Evolutionary conservation across 2,888 invertebrate genomes (phyloP), one percentile per base, ranked within the genome.

Genomic region (Torymus aiolomorphi): DNA sequence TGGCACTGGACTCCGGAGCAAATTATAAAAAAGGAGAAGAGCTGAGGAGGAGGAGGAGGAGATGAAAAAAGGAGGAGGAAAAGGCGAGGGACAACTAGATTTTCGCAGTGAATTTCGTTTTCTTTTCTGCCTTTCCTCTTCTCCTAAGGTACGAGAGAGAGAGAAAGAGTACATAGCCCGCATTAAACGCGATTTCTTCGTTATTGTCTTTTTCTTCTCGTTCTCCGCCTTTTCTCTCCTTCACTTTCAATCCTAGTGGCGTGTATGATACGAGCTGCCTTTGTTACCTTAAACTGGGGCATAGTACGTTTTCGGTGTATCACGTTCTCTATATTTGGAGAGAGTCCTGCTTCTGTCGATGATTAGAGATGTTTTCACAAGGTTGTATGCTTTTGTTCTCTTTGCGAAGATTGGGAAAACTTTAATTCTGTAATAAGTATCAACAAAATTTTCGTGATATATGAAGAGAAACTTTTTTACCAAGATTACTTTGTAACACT

Each of bases 91-190:
- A 54, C 10, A 42, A 51, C 59, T 67, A 62, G 57, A 70, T 76
- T 69, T 70, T 70, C 49, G 42, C 49, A 76, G 49, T 54, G 59
- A 76, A 70, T 76, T 69, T 76, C 62, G 10, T 62, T 71, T 72
- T 72, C 24, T 24, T 52, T 62, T 62, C n/a, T 52, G 14, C 51
- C 52, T 18, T 51, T 71, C 2, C 20, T 8, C 20, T 2, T 11
- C 59, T n/a, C 11, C 70, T 2, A 3, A 31, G 31, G 8, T 2
- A 31, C 31, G 31, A 31, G 13, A 11, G 24, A 1, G 20, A 11
- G 12, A 57, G 14, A 57, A 18, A 57, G 57, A 57, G 18, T 57
- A 20, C 12, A 5, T 18, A 10, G 59, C n/a, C 49, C 66, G 24
- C 52, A 52, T 52, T 51, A 67, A 67, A 67, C 20, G 24, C 66